A percentile compares a stretch with the other conserved stretches of the same genome.
Conservation (phyloP, 92 coral and sea anemone genomes). For the Pocillopora meandrina region DNA sequence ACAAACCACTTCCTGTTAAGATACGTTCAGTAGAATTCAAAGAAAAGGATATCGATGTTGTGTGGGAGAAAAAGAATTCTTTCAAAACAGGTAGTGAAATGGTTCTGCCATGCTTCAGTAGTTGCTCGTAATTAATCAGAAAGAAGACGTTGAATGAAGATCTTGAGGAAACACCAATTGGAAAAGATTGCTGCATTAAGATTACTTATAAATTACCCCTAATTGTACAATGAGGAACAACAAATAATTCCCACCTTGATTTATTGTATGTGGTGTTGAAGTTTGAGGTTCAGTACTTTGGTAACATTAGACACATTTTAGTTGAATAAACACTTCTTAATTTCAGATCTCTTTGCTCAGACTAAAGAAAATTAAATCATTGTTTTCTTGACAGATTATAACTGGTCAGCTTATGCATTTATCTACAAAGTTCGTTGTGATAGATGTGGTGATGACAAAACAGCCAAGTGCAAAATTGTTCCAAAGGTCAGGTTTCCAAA, state of each 20-base stretch:
- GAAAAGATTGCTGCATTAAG: too few relatives aligned
- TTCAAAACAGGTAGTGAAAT: conserved; percentile 3
- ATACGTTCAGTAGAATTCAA: conserved; percentile 15
- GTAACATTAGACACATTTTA: too few relatives aligned
- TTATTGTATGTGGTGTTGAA: too few relatives aligned
- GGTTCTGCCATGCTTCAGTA: background rate
- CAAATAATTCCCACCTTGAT: too few relatives aligned
- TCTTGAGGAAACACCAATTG: too few relatives aligned
- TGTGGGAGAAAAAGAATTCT: conserved; percentile 10
- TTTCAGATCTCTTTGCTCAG: too few relatives aligned
- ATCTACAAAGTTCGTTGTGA: background rate
- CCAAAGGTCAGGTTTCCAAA: conserved; percentile 20
- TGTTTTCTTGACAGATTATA: conserved; percentile 3
- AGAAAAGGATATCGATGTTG: background rate
- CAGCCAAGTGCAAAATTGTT: conserved; percentile 13
- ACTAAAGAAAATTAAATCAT: background rate
- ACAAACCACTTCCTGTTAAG: background rate
- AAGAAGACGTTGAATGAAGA: too few relatives aligned
- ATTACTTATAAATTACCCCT: too few relatives aligned
- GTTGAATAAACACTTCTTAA: too few relatives aligned
- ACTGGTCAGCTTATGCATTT: conserved; percentile 33
- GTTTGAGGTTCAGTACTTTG: too few relatives aligned
- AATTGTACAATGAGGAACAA: too few relatives aligned
- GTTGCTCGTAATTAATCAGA: too few relatives aligned
- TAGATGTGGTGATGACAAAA: background rate